Percentiles rank a stretch among this genome's conserved stretches.
These are phyloP conservation scores for Tribolium madens DNA, from an alignment of 1,140 invertebrate genomes.

Conservation along the genomic window DNA sequence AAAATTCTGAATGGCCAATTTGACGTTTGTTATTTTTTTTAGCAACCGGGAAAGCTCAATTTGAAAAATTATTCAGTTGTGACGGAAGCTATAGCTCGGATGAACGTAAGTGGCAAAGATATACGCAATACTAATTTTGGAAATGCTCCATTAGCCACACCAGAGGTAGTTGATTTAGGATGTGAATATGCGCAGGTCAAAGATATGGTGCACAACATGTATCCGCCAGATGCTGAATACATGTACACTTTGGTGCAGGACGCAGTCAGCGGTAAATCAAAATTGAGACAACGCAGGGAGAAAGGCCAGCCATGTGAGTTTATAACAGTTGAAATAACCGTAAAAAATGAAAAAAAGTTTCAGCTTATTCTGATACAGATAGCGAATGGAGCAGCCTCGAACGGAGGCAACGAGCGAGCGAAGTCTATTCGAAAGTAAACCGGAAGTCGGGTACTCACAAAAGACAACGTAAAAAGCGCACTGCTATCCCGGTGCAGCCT, in stretches of 20 bases:
- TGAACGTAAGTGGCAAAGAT: conserved; percentile 77
- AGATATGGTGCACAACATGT: conserved; percentile 73
- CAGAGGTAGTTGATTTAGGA: conserved; percentile 82
- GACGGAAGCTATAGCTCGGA: conserved; percentile 84
- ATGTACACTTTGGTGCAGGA: conserved; percentile 75
- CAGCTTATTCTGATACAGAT: conserved; percentile 84
- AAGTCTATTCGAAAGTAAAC: conserved; percentile 74
- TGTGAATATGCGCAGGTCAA: conserved; percentile 77
- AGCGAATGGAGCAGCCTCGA: conserved; percentile 88
- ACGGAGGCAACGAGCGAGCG: conserved; percentile 74
- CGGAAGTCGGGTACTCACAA: conserved; percentile 83
- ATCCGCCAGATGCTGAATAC: conserved; percentile 72
- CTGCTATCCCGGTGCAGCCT: conserved; percentile 85
- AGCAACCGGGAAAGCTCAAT: conserved; percentile 91
- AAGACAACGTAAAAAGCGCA: conserved; percentile 80
- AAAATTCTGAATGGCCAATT: too few relatives aligned
- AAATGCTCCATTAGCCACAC: conserved; percentile 83
- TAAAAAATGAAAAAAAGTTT: conserved; percentile 3
- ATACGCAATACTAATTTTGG: conserved; percentile 68
- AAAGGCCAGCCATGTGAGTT: conserved; percentile 75
- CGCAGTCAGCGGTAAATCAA: conserved; percentile 73
- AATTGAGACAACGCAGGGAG: conserved; percentile 72
- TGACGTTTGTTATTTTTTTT: too few relatives aligned
- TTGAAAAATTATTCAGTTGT: conserved; percentile 90
- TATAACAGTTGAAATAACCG: too few relatives aligned